Percentiles rank a stretch among this genome's conserved stretches.
Evolutionary conservation across 2,888 invertebrate species (phyloP).

Genomic region (Andrena camellia): DNA sequence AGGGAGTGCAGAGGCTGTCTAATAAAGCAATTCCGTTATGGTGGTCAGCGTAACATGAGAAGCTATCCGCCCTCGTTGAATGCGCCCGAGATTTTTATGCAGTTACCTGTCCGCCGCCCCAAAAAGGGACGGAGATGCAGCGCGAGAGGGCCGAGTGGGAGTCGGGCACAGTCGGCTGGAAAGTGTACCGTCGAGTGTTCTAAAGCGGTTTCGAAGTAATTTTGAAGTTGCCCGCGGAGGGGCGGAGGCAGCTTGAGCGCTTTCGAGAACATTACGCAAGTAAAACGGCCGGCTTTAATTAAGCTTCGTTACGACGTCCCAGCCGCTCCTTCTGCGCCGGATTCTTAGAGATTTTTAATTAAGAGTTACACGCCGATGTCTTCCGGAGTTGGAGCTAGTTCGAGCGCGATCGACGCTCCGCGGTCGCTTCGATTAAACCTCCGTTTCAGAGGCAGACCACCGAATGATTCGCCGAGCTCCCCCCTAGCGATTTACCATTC

Average conservation of each 20-base stretch:
- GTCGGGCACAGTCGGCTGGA: conserved; percentile 53
- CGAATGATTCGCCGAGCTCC: conserved; percentile 33
- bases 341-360: conserved; percentile 68
- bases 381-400: conserved; percentile 42
- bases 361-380: conserved; percentile 57
- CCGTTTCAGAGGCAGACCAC: conserved; percentile 43
- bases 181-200: conserved; percentile 62
- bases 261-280: conserved; percentile 66
- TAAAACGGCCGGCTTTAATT: conserved; percentile 66
- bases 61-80: conserved; percentile 81
- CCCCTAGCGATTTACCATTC: background rate
- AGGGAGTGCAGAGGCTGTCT: conserved; percentile 69
- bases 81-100: conserved; percentile 76
- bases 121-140: conserved; percentile 37
- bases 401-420: conserved; percentile 46
- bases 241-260: conserved; percentile 54
- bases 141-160: conserved; percentile 14
- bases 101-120: conserved; percentile 73
- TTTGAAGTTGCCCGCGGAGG: conserved; percentile 54
- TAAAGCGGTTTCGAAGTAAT: conserved; percentile 68
- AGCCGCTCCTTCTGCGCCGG: conserved; percentile 40
- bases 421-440: conserved; percentile 48
- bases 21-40: conserved; percentile 84
- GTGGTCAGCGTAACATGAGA: conserved; percentile 83
- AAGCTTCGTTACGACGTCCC: conserved; percentile 64